A percentile compares a stretch with the other conserved stretches of the same genome.
phyloP scores from a whole-genome alignment of 2,113 vertebrate species.

The Felis chaus region DNA sequence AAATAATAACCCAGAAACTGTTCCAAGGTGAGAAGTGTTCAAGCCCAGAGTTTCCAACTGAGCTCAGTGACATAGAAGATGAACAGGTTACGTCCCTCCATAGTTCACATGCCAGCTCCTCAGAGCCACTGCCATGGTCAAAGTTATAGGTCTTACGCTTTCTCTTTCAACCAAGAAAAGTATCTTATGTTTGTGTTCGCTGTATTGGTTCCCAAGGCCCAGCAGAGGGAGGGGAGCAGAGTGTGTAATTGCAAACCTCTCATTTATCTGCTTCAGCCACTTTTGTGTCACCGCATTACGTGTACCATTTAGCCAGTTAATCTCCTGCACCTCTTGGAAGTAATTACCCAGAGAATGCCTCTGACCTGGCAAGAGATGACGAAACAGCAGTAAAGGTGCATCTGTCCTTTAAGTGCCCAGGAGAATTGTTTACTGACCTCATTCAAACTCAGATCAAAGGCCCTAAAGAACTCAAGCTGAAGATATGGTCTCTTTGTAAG shows the following conservation, averaged over 20 bases:
- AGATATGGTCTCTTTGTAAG: background rate
- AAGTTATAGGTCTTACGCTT: background rate
- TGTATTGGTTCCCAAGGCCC: constrained; percentile 29
- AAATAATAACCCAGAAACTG: background rate
- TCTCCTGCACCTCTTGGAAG: constrained; percentile 34
- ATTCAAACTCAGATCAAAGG: constrained; percentile 51
- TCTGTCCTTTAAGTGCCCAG: background rate
- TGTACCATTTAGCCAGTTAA: constrained; percentile 50
- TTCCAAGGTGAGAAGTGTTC: background rate
- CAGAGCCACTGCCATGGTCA: background rate
- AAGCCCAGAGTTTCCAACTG: background rate
- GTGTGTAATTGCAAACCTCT: constrained; percentile 56
- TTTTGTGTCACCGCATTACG: constrained; percentile 35
- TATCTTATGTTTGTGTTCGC: background rate
- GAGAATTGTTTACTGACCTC: constrained; percentile 37
- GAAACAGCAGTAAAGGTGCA: background rate
- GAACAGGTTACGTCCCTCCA: background rate
- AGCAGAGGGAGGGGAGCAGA: background rate
- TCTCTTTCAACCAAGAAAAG: constrained; percentile 19
- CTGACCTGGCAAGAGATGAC: background rate
- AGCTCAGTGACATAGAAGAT: background rate
- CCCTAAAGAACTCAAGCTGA: background rate
- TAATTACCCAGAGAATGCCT: constrained; percentile 45
- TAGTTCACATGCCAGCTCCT: background rate
- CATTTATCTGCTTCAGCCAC: constrained; percentile 38